Conservation (phyloP, 2,888 invertebrate genomes). For the Lysandra bellargus region DNA sequence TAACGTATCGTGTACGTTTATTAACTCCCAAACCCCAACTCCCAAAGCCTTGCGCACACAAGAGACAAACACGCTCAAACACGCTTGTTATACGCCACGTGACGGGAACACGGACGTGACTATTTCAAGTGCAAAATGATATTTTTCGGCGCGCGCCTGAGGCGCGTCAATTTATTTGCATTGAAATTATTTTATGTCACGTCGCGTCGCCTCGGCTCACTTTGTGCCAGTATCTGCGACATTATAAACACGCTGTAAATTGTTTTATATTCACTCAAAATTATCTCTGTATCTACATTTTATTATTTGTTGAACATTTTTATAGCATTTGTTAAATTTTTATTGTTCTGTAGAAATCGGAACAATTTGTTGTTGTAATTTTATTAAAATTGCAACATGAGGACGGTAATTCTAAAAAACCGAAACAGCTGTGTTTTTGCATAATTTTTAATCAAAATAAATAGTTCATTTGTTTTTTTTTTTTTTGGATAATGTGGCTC, state of each 20-base stretch:
- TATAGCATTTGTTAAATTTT: background rate
- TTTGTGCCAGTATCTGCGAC: slow-evolving; percentile 37
- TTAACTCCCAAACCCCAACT: background rate
- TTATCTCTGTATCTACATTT: slow-evolving; percentile 6
- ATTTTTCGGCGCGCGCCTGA: slow-evolving; percentile 47
- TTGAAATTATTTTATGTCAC: slow-evolving; percentile 49
- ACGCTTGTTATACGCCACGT: slow-evolving; percentile 46
- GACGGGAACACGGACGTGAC: slow-evolving; percentile 51
- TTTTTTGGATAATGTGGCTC: no score
- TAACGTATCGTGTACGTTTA: background rate
- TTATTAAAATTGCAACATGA: no score
- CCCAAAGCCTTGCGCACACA: slow-evolving; percentile 19
- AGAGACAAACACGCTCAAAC: slow-evolving; percentile 34
- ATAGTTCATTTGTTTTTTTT: no score
- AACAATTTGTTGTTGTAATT: background rate
- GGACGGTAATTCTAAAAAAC: no score
- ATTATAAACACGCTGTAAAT: slow-evolving; percentile 25
- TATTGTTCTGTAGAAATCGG: background rate
- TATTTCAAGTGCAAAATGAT: slow-evolving; percentile 48
- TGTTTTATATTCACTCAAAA: slow-evolving; percentile 21
- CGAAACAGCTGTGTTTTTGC: no score
- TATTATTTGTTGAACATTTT: background rate
- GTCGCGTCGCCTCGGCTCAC: slow-evolving; percentile 43
- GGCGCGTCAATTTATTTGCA: slow-evolving; percentile 53
- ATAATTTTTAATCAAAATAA: no score